Conservation (phyloP, 2,888 invertebrate species). For the Harmothoe impar region DNA sequence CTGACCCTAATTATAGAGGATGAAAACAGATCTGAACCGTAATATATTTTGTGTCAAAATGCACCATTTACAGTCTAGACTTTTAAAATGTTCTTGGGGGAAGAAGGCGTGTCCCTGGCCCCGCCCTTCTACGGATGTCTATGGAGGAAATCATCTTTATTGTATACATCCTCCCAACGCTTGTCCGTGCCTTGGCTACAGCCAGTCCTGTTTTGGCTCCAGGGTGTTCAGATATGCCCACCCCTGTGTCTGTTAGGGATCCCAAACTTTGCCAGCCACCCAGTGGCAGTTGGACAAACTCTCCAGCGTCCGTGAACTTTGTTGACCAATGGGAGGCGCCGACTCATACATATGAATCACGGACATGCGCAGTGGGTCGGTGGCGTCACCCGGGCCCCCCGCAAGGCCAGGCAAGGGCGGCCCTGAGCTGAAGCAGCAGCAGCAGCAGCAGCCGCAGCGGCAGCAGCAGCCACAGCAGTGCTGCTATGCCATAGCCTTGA, state of each 20-base stretch:
- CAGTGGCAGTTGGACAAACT: slow-evolving; percentile 42
- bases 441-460: background rate
- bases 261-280: slow-evolving; percentile 30
- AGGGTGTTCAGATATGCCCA: too few relatives aligned
- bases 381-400: slow-evolving; percentile 27
- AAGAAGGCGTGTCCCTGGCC: too few relatives aligned
- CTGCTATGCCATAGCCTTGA: background rate
- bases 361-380: slow-evolving; percentile 49
- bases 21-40: too few relatives aligned
- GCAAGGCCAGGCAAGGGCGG: slow-evolving; percentile 38
- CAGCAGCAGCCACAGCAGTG: background rate
- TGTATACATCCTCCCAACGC: too few relatives aligned
- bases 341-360: slow-evolving; percentile 53
- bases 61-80: too few relatives aligned
- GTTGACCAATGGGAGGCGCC: slow-evolving; percentile 48
- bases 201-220: too few relatives aligned
- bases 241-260: background rate
- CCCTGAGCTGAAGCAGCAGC: background rate
- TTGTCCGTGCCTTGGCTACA: too few relatives aligned
- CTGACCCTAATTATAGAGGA: too few relatives aligned
- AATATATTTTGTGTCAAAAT: too few relatives aligned
- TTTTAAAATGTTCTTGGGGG: too few relatives aligned
- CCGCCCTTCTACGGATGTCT: too few relatives aligned
- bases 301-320: background rate
- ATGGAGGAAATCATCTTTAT: too few relatives aligned